These are phyloP conservation scores for Trichopria drosophilae DNA, from an alignment of 2,888 invertebrate genomes.

Conservation along the genomic window DNA sequence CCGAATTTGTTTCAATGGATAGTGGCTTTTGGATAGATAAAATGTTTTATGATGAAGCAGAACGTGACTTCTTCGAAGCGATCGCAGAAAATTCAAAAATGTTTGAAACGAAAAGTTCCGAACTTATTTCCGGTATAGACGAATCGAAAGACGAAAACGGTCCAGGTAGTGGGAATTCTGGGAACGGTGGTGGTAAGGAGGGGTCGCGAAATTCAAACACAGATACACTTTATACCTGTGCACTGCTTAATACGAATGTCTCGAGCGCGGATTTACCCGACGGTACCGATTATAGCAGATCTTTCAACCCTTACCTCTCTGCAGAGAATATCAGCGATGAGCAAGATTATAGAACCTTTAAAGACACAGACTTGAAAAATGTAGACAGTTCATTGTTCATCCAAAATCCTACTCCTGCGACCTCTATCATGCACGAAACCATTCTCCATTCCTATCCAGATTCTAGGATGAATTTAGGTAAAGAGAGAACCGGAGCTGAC, in stretches of 20 bases:
- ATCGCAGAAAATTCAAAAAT: conserved; percentile 60
- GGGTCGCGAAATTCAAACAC: no score
- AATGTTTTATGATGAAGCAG: conserved; percentile 68
- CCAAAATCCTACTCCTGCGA: conserved; percentile 16
- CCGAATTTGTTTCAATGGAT: conserved; percentile 56
- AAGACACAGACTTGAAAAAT: conserved; percentile 6
- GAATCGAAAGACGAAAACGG: conserved; percentile 62
- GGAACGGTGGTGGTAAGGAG: conserved; percentile 63
- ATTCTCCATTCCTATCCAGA: conserved; percentile 33
- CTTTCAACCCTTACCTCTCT: no score
- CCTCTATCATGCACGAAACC: conserved; percentile 6
- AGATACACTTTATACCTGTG: no score
- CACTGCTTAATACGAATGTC: no score
- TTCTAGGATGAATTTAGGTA: conserved; percentile 51
- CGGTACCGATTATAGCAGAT: no score
- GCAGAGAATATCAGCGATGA: no score
- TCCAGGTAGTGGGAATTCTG: conserved; percentile 58
- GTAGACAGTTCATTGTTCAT: conserved; percentile 16
- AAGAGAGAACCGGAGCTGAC: conserved; percentile 44
- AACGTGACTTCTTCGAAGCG: conserved; percentile 65
- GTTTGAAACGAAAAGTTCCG: conserved; percentile 33
- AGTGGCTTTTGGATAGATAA: conserved; percentile 67
- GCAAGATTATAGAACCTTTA: neutral
- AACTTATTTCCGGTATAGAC: conserved; percentile 48
- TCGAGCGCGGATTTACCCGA: no score